A percentile compares a stretch with the other conserved stretches of the same genome.
phyloP scores from a whole-genome alignment of 1,140 invertebrate genomes.

The Drosophila orosa region DNA sequence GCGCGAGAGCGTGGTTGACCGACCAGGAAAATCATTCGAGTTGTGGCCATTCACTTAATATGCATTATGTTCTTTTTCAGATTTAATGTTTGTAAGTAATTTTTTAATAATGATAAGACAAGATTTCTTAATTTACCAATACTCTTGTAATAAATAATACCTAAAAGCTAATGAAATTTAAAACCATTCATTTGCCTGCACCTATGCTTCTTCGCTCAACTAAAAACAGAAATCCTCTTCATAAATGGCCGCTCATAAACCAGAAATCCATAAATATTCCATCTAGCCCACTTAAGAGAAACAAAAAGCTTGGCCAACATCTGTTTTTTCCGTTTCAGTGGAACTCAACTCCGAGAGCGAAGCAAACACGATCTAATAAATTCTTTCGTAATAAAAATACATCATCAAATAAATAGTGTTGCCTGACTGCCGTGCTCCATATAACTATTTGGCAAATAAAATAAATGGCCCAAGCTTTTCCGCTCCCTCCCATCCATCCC shows the following conservation, averaged over 20 bases:
- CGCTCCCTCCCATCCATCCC: constrained; percentile 7
- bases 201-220: no score
- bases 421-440: constrained; percentile 63
- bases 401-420: constrained; percentile 78
- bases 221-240: constrained; percentile 10
- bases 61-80: constrained; percentile 34
- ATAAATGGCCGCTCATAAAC: constrained; percentile 17
- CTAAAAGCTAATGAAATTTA: neutral
- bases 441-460: constrained; percentile 73
- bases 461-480: constrained; percentile 73
- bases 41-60: constrained; percentile 38
- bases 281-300: constrained; percentile 38
- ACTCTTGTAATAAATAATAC: neutral
- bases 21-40: constrained; percentile 16
- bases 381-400: constrained; percentile 75
- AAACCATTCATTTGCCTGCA: neutral
- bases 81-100: neutral
- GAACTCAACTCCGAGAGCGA: constrained; percentile 19
- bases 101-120: neutral
- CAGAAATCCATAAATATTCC: constrained; percentile 34
- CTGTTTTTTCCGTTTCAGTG: constrained; percentile 58
- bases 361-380: constrained; percentile 68
- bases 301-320: constrained; percentile 49
- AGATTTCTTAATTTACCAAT: no score
- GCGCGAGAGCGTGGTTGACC: constrained; percentile 34